Evolutionary conservation across 2,797 vertebrate species (phyloP).

Genomic region (Anniella stebbinsi): DNA sequence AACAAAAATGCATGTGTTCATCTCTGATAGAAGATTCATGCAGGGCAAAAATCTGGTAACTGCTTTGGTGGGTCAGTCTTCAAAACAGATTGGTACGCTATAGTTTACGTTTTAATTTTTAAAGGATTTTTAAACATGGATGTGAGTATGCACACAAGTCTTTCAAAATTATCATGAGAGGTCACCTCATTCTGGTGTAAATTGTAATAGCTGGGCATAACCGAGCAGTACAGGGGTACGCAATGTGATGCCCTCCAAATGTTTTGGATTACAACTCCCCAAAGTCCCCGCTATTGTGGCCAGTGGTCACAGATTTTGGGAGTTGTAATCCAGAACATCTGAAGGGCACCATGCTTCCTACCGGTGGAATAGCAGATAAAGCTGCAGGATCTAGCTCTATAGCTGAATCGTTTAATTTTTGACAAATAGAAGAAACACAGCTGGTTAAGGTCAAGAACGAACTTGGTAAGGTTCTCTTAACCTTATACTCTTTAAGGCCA

Average conservation of each 20-base stretch:
- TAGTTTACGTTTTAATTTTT: background rate
- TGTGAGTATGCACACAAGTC: background rate
- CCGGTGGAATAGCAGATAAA: background rate
- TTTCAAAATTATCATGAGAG: background rate
- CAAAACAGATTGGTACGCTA: background rate
- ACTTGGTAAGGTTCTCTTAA: background rate
- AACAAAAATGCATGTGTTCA: background rate
- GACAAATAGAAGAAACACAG: background rate
- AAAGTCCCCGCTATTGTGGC: too few species aligned
- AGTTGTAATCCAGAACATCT: too few species aligned
- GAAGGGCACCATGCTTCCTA: too few species aligned
- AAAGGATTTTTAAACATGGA: background rate
- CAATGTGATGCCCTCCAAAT: too few species aligned
- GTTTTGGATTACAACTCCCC: too few species aligned
- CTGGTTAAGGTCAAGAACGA: background rate
- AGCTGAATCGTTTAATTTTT: background rate
- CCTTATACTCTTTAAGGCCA: background rate
- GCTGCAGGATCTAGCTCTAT: background rate
- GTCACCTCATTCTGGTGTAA: background rate
- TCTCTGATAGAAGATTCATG: background rate
- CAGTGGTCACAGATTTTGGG: too few species aligned
- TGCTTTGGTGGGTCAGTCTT: background rate
- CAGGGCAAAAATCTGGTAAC: background rate
- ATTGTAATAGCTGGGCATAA: background rate
- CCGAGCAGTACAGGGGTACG: background rate